Evolutionary conservation across 2,888 invertebrate species (phyloP), one percentile per base, ranked within the genome.

Genomic region (Rutpela maculata): DNA sequence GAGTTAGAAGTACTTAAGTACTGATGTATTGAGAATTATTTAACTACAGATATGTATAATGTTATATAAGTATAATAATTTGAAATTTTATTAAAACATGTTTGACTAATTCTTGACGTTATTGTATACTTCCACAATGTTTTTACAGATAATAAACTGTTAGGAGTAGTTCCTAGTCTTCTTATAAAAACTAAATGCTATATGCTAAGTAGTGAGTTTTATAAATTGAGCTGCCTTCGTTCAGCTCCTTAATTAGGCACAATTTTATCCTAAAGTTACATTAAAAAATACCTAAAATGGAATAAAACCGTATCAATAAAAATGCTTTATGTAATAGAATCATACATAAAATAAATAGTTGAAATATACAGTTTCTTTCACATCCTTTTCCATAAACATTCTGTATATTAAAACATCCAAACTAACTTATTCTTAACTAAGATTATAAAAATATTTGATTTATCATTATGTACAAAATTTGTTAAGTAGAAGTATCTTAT

Each of bases 371-470:
- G 63, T 35, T 38, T 55, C 31, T 62, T 35, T 50, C 63, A 66
- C 18, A 55, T 26, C 62, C 60, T 62, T 66, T 68, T 59, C 22
- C 50, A 56, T 65, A 18, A 77, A 74, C 65, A 73, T 60, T 73
- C 65, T 74, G 60, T 68, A 76, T 71, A 75, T 75, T 78, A 68
- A 76, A 76, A 80, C 67, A 74, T 78, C 62, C 43, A 76, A 72
- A 76, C 71, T 67, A 62, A 59, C 67, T 59, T 71, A 78, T 72
- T 78, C 73, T 82, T 81, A 83, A 84, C 81, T 84, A 84, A 85
- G 81, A 74, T 84, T 85, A 85, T 80, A 85, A 85, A 85, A 85
- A 85, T 84, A 85, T 84, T 81, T 82, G 73, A 78, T 80, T 79
- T 80, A 74, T 81, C 80, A 78, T 74, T 79, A 80, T 82, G 77